Conservation (phyloP, 2,797 vertebrate species). For the Sciurus vulgaris region DNA sequence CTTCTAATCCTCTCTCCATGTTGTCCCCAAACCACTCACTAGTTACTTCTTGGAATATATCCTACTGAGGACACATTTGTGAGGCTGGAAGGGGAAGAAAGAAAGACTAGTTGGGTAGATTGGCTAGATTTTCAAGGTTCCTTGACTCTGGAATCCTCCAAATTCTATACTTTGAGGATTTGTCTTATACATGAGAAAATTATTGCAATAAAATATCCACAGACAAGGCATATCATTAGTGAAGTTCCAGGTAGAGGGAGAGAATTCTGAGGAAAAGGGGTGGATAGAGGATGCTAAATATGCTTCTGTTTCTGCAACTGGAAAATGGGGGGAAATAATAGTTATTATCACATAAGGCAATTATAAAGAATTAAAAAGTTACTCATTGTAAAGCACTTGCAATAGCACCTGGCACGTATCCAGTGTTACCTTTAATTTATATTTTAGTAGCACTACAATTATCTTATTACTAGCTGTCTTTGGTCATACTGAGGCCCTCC, state of each 20-base stretch:
- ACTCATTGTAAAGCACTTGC: neutral
- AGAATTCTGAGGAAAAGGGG: neutral
- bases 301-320: neutral
- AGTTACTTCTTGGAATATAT: neutral
- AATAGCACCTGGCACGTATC: neutral
- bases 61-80: neutral
- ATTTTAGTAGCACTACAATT: neutral
- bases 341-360: neutral
- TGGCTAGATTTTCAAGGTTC: neutral
- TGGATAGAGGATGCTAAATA: neutral
- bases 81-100: neutral
- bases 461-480: neutral
- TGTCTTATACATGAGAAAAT: neutral
- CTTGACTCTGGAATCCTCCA: neutral
- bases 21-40: slow-evolving; percentile 17
- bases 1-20: neutral
- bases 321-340: neutral
- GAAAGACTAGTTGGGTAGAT: neutral
- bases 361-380: slow-evolving; percentile 38
- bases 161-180: slow-evolving; percentile 37
- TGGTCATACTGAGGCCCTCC: neutral
- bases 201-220: slow-evolving; percentile 31
- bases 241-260: neutral
- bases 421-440: slow-evolving; percentile 3
- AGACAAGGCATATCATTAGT: neutral